Evolutionary conservation across 2,113 vertebrate species (phyloP), one percentile per base, ranked within the genome.

Genomic region (Hepsetus odoe): DNA sequence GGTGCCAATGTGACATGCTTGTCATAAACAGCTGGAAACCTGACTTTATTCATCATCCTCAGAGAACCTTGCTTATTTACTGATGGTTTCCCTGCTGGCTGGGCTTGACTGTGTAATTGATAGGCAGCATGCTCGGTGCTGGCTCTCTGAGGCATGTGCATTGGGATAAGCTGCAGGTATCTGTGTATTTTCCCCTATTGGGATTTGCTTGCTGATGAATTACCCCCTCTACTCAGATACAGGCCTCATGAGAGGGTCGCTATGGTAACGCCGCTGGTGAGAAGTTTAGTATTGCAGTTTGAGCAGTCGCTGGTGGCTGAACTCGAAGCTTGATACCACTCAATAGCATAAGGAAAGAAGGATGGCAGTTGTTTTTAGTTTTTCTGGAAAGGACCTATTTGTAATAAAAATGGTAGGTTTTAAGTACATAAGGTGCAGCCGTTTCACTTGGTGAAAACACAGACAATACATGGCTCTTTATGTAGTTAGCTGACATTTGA

Each of bases 191-290:
- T 83, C n/a, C 49, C 74, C 65, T 76, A 30, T 81, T 72, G 76
- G 79, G 67, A 73, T 35, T 55, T 35, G 24, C 42, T 49, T 28
- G 13, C 65, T 91, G 90, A 90, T 89, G 79, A 67, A 81, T 81
- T 86, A 84, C 80, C 81, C 69, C 80, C 80, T 82, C 70, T 69
- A 24, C 67, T 81, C 77, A 69, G 18, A 1, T 53, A 51, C 24
- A 69, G 40, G 53, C 79, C 73, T 72, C 58, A 58, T 46, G 85
- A 81, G 74, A 72, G 73, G 80, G 84, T 89, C 65, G 77, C 86
- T 69, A 35, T 77, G 70, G 83, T 77, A 85, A 87, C 80, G 59
- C 72, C 68, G 67, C 38, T 18, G 1, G 56, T 5, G 10, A 62
- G 44, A 16, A 33, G 22, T 24, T 73, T 68, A 49, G 62, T 68